Evolutionary conservation across 2,888 invertebrate genomes (phyloP).

Genomic region (Cheilosia urbana): DNA sequence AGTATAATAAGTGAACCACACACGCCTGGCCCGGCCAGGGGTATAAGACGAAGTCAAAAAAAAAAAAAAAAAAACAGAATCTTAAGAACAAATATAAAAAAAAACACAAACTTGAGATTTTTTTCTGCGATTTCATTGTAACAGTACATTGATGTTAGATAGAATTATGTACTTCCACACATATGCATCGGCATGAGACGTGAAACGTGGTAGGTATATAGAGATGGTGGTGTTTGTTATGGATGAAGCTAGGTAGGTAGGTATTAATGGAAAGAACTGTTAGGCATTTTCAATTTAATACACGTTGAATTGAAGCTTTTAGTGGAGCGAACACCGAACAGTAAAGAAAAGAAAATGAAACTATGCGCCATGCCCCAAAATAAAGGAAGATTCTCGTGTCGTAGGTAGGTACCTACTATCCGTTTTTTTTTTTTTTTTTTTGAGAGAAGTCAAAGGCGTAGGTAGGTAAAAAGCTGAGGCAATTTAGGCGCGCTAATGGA

Average conservation of each 20-base stretch:
- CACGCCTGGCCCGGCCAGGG: background rate
- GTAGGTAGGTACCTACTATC: too few species aligned
- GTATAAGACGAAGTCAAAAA: background rate
- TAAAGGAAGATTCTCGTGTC: background rate
- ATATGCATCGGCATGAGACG: background rate
- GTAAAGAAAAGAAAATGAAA: conserved; percentile 33
- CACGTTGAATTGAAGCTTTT: conserved; percentile 24
- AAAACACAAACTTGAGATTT: conserved; percentile 24
- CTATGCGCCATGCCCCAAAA: conserved; percentile 41
- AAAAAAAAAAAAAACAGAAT: conserved; percentile 10
- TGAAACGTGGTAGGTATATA: too few species aligned
- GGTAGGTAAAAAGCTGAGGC: conserved; percentile 9
- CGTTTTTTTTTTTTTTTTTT: background rate
- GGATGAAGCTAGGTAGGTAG: background rate
- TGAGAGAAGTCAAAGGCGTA: background rate
- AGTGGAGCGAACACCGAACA: conserved; percentile 38
- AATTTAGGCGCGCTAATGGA: conserved; percentile 8
- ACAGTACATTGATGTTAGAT: conserved; percentile 30
- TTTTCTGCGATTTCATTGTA: conserved; percentile 32
- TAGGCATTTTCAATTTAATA: conserved; percentile 44
- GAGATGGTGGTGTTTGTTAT: background rate
- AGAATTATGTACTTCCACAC: background rate
- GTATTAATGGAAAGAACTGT: conserved; percentile 11
- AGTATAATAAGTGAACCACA: background rate
- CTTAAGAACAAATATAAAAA: conserved; percentile 7